Base-by-base conservation (phyloP, 2,888 invertebrate genomes). In the Villa cingulata region DNA sequence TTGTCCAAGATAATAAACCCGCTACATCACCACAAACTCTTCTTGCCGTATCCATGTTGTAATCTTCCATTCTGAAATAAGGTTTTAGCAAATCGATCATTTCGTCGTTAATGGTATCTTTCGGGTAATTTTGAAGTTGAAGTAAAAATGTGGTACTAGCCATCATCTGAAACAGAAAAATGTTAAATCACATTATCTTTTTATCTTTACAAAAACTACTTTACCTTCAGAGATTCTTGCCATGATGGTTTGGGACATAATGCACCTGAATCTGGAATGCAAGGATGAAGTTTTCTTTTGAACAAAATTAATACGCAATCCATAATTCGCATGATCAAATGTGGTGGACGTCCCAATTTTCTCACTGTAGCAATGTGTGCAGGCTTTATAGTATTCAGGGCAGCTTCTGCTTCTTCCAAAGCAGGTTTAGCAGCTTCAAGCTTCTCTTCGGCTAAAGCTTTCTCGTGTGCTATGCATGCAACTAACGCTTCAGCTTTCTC, bases 241-340 rank as follows among this genome's bases (percentile, higher is more conserved):
- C 96, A 96, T 0, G 94, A 94, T 3, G 96, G 95, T 62, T 92
- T 95, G 1, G 90, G 85, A 62, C 89, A 90, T 1, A 83, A 79
- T 5, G 67, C 64, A 15, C 83, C 79, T 29, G 87, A 78, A 63
- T 96, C 96, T 5, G 82, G 75, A 56, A 83, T 80, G 6, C 87
- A 78, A 0, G 87, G 78, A 64, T 92, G 89, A 41, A 94, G 64
- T 66, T 83, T 84, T 52, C 90, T 77, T 72, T 94, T 92, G 64
- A 96, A 96, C 20, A 96, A 71, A 57, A 96, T 85, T 57, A 95
- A 65, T 1, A 94, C 95, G 63, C 90, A 91, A 66, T 96, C 96
- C 96, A 96, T 96, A 57, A 96, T 96, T 53, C 95, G 77, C 95
- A 96, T 88, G 60, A 96, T 96, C 12, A 96, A 73, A 72, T 95